These are phyloP conservation scores for Drosophila parabipectinata DNA, from an alignment of 1,140 invertebrate species.

Conservation along the genomic window DNA sequence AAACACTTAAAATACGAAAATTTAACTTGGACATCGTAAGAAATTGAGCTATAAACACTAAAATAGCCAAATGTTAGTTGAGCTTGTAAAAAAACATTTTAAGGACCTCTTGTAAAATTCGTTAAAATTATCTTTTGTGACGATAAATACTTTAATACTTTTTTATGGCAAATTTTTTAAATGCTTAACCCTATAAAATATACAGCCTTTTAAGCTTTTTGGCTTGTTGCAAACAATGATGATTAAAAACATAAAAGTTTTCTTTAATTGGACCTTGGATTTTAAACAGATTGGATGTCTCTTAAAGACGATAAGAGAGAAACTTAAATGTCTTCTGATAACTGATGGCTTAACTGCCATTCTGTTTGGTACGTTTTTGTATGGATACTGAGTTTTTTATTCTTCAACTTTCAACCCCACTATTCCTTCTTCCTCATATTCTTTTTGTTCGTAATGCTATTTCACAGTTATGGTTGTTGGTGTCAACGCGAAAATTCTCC, in stretches of 20 bases:
- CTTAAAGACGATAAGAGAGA: background rate
- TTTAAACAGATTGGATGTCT: background rate
- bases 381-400: conserved; percentile 10
- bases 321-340: background rate
- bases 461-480: conserved; percentile 49
- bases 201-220: background rate
- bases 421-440: background rate
- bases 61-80: background rate
- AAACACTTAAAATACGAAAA: too few relatives aligned
- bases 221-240: too few relatives aligned
- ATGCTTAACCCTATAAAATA: background rate
- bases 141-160: background rate
- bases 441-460: conserved; percentile 60
- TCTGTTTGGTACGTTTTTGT: conserved; percentile 18
- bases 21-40: background rate
- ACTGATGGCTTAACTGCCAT: conserved; percentile 1
- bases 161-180: background rate
- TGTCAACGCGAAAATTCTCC: conserved; percentile 59
- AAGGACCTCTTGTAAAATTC: background rate
- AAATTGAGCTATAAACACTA: background rate
- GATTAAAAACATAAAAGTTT: background rate
- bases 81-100: background rate
- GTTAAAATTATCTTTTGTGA: background rate
- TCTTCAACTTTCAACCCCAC: background rate
- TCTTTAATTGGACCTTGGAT: background rate